Percentiles rank a stretch among this genome's conserved stretches.
Evolutionary conservation across 2,113 vertebrate genomes (phyloP).

Genomic region (Indicator maculatus): DNA sequence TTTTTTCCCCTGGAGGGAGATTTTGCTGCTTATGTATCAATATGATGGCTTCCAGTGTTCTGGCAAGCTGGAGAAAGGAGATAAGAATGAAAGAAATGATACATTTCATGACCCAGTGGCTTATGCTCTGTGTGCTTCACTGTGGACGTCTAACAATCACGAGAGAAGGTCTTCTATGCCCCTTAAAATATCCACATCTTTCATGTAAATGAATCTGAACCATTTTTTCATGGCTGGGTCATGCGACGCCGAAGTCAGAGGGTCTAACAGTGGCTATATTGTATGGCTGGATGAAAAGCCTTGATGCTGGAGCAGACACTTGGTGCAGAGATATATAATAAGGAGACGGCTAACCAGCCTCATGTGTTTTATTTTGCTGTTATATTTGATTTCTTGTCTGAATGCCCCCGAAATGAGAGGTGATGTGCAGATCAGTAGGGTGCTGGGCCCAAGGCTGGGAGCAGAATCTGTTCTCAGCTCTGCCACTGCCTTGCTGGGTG

Average conservation of each 20-base stretch:
- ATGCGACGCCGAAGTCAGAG: background rate
- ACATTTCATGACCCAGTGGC: conserved; percentile 46
- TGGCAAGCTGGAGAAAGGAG: conserved; percentile 69
- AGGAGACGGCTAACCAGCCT: background rate
- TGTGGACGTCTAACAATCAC: conserved; percentile 38
- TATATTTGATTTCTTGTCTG: background rate
- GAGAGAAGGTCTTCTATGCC: conserved; percentile 40
- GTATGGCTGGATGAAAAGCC: conserved; percentile 14
- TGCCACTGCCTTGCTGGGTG: background rate
- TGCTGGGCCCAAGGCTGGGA: background rate
- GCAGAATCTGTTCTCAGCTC: background rate
- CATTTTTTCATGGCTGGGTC: conserved; percentile 44
- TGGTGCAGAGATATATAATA: background rate
- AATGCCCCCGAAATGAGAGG: background rate
- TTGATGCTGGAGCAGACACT: background rate
- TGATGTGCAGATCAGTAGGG: background rate
- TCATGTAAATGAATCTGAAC: conserved; percentile 64
- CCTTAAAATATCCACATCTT: conserved; percentile 57
- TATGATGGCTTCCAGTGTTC: conserved; percentile 38
- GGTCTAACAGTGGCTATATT: conserved; percentile 55
- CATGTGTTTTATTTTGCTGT: background rate
- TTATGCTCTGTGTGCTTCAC: conserved; percentile 41
- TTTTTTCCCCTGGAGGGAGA: conserved; percentile 18
- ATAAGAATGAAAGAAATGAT: conserved; percentile 72
- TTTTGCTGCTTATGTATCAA: conserved; percentile 56